phyloP scores from a whole-genome alignment of 1,140 invertebrate genomes.

The Cyclina sinensis region DNA sequence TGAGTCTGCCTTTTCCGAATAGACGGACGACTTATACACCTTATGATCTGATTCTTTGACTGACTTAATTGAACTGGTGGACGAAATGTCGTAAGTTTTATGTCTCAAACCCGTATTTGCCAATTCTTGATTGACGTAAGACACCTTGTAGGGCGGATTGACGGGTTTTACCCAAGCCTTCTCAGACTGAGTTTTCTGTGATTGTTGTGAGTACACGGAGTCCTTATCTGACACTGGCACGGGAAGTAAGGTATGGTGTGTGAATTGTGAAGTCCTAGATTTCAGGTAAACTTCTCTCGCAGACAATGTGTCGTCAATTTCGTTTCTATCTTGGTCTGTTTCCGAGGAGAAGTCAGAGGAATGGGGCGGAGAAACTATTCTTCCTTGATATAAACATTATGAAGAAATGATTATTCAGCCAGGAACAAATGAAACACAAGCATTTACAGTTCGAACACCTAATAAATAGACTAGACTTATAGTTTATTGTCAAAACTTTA shows the following conservation, averaged over 20 bases:
- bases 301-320: slow-evolving; percentile 22
- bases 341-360: slow-evolving; percentile 17
- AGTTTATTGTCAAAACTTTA: too few species aligned
- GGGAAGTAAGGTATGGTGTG: not conserved
- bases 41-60: too few species aligned
- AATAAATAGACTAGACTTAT: too few species aligned
- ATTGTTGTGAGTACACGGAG: not conserved
- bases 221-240: not conserved
- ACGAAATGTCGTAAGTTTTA: not conserved
- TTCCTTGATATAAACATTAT: too few species aligned
- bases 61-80: too few species aligned
- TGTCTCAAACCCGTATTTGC: not conserved
- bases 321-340: not conserved
- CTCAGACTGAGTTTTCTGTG: slow-evolving; percentile 2
- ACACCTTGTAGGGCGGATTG: not conserved
- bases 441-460: too few species aligned
- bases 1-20: not conserved
- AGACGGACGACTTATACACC: not conserved
- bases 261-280: slow-evolving; percentile 16
- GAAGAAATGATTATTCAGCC: not conserved
- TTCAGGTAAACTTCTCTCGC: slow-evolving; percentile 34
- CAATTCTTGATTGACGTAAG: not conserved
- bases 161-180: not conserved
- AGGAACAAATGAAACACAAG: not conserved
- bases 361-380: slow-evolving; percentile 56